Conservation (phyloP, 2,888 invertebrate genomes). For the Marronus borbonicus region DNA sequence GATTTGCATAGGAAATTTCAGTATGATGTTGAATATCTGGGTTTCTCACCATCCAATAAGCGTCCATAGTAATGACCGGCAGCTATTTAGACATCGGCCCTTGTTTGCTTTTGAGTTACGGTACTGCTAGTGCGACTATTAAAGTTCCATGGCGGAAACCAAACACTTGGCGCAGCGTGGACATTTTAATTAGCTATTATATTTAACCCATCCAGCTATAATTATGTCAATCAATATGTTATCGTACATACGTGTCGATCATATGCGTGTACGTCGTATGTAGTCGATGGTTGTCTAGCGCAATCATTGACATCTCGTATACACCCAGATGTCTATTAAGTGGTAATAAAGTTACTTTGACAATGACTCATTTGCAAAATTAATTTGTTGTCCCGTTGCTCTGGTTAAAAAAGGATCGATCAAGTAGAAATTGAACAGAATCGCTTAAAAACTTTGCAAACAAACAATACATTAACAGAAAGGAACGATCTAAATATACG, state of each 20-base stretch:
- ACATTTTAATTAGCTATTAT: constrained; percentile 13
- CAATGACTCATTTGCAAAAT: neutral
- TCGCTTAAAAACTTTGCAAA: neutral
- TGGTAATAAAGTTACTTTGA: neutral
- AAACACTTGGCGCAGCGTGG: neutral
- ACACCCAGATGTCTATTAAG: neutral
- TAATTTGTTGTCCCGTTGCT: neutral
- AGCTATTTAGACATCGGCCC: constrained; percentile 4
- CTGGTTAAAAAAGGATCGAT: neutral
- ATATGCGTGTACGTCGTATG: neutral
- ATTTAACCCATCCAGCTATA: neutral
- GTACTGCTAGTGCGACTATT: neutral
- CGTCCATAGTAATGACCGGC: neutral
- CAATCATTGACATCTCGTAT: neutral
- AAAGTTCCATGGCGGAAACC: neutral
- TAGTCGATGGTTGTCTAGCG: no score
- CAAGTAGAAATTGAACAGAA: neutral
- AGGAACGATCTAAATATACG: no score
- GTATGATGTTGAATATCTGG: neutral
- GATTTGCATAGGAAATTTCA: neutral
- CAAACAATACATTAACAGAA: no score
- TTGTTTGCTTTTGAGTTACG: constrained; percentile 7
- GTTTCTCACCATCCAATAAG: neutral
- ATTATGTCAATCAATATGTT: constrained; percentile 2
- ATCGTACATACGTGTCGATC: neutral